Percentiles rank a stretch among this genome's conserved stretches.
These are phyloP conservation scores for Temnothorax nylanderi DNA, from an alignment of 1,140 invertebrate species.

Conservation along the genomic window DNA sequence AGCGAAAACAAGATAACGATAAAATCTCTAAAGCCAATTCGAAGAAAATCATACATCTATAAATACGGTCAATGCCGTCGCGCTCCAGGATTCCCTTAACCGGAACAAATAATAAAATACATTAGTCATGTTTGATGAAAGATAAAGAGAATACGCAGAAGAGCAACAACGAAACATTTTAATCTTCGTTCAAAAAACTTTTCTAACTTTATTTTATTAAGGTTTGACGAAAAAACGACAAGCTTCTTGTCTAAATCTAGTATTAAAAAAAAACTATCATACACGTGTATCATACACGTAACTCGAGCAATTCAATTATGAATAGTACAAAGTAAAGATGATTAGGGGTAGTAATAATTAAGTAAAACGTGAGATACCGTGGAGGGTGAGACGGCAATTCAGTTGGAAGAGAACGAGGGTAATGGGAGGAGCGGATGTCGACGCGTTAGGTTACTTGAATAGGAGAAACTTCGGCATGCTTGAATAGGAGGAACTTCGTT, in stretches of 20 bases:
- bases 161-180: background rate
- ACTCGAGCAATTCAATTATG: background rate
- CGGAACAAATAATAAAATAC: no score
- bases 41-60: no score
- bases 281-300: background rate
- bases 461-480: background rate
- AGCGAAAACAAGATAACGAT: background rate
- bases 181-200: background rate
- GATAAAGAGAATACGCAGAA: background rate
- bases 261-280: background rate
- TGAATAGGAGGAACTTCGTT: slow-evolving; percentile 13
- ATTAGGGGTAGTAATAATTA: slow-evolving; percentile 12
- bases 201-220: background rate
- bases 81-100: no score
- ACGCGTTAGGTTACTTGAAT: background rate
- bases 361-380: background rate
- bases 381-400: background rate
- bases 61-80: no score
- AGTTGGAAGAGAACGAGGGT: background rate
- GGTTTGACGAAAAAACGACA: background rate
- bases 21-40: background rate
- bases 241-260: background rate
- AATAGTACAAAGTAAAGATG: background rate
- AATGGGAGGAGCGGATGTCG: background rate
- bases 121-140: background rate